Base-by-base conservation (phyloP, 2,797 vertebrate species). In the Acanthurus tractus region DNA sequence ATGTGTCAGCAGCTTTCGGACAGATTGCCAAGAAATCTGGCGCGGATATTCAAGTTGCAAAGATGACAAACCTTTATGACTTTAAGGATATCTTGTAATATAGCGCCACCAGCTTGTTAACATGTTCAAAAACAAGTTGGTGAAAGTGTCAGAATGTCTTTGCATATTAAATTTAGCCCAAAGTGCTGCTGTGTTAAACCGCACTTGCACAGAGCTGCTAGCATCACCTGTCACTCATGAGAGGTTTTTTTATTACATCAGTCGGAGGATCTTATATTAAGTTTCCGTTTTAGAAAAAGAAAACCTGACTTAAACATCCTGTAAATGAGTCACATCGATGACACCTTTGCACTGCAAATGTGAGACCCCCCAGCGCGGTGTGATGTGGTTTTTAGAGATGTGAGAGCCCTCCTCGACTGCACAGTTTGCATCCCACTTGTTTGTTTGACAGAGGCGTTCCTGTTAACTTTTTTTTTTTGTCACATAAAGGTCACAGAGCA, bases 301-400 rank as follows among this genome's bases (percentile, higher is more conserved):
- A 25, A 45, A 50, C 8, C 12, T 58, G 46, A 62, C 17, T 1
- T 45, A 18, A 56, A 59, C 78, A 76, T 88, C 76, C 80, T 86
- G 72, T 86, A 22, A 44, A 40, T 81, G 78, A 84, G 64, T 79
- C 29, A 79, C n/a, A 18, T 20, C 34, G 1, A 34, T 10, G 56
- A 62, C 68, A 75, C 63, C 13, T 72, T 74, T 38, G 15, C 44
- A 66, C 46, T 64, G 45, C 14, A 57, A 42, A 18, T 0, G 2
- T n/a, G 14, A 9, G 17, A 18, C 11, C n/a, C 18, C 29, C 17
- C n/a, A 0, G 7, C 17, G 20, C 25, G 0, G 29, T 29, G 44
- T n/a, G 0, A 14, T 85, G 88, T 84, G 84, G 69, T 85, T 86
- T 76, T 36, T 56, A 17, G 0, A 42, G 1, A 44, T 0, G 53